Base-by-base conservation (phyloP, 2,797 vertebrate genomes). In the Gymnodraco acuticeps region DNA sequence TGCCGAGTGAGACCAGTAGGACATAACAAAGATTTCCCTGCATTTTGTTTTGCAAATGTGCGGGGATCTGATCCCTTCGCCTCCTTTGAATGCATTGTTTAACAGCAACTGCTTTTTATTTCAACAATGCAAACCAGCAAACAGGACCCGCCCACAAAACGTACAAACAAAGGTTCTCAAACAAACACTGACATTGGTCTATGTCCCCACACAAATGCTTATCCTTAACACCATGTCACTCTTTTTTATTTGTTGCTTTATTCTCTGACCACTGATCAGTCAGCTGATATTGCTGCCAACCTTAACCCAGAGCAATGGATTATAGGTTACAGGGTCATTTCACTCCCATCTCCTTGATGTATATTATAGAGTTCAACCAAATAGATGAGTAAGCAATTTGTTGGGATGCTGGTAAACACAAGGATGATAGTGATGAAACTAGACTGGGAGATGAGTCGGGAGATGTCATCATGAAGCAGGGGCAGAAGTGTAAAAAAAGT, bases 21-120 rank as follows among this genome's bases (percentile, higher is more conserved):
- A 38, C 33, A 38, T 9, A 38, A 38, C 7, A 38, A 6, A 6
- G 33, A 38, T 38, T 38, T 89, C 72, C 81, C 73, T 89, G 41
- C 31, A 59, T 45, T 89, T 90, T 90, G 83, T 80, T 89, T 87
- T 82, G 78, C 86, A 91, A 86, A 89, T 90, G 56, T 61, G 15
- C 58, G 13, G 2, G 3, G 41, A 61, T 73, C 62, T 42, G 53
- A 42, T 76, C 50, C 43, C 51, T 41, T 77, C 17, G 47, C 59
- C 42, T 23, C 46, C 54, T 75, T 80, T 71, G 54, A 71, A 47
- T 64, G 47, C 60, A 43, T 70, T 82, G 75, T 86, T 74, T 58
- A 46, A 66, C 33, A 77, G 46, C 70, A 83, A 68, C 68, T 70
- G 60, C 70, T 76, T 61, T 64, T 64, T 62, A 77, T 69, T 42